These are phyloP conservation scores for Marcusenius ussheri DNA, from an alignment of 2,113 vertebrate species.

Conservation along the genomic window DNA sequence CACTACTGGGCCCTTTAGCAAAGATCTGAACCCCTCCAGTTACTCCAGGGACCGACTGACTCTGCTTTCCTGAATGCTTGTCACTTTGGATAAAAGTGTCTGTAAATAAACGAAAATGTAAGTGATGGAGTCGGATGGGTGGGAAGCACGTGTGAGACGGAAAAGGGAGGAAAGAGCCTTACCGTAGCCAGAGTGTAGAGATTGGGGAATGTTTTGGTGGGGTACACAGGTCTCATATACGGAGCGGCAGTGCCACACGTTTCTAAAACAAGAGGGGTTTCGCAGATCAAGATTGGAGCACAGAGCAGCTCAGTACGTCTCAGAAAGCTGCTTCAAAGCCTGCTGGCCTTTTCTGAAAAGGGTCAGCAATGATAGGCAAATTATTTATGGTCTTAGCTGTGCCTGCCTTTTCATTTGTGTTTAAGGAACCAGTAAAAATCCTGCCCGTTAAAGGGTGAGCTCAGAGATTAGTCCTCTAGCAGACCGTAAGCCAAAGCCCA, in stretches of 20 bases:
- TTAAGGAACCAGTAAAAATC: background rate
- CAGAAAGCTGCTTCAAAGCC: background rate
- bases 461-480: background rate
- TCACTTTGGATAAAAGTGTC: background rate
- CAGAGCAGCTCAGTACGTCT: background rate
- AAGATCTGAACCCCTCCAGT: background rate
- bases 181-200: conserved; percentile 93
- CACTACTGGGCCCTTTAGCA: background rate
- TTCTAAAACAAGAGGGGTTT: conserved; percentile 52
- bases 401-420: background rate
- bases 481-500: background rate
- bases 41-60: background rate
- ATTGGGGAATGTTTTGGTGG: conserved; percentile 94
- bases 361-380: background rate
- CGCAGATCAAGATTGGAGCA: background rate
- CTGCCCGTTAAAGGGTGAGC: background rate
- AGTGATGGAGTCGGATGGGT: background rate
- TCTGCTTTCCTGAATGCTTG: background rate
- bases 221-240: conserved; percentile 92
- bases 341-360: background rate
- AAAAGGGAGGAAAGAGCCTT: conserved; percentile 33
- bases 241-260: conserved; percentile 84
- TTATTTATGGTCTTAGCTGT: background rate
- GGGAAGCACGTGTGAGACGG: background rate
- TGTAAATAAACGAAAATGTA: background rate